These are phyloP conservation scores for Physella acuta DNA, from an alignment of 1,140 invertebrate species.

Conservation along the genomic window DNA sequence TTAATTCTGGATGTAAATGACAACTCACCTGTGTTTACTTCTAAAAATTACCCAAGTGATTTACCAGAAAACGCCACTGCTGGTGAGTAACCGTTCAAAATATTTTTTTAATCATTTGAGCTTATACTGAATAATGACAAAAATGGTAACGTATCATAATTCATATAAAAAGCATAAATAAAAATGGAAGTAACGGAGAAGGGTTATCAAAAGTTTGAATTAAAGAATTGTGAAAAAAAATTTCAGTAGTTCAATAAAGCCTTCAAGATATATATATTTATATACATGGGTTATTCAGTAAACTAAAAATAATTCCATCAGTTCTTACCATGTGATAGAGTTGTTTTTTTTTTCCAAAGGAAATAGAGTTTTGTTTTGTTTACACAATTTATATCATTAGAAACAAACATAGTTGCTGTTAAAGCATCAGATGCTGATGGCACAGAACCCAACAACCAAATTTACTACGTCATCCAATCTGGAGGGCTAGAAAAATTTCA, in stretches of 20 bases:
- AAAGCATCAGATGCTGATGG: constrained; percentile 39
- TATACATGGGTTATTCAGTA: too few species aligned
- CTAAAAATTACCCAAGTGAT: not conserved
- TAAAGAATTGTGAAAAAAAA: too few species aligned
- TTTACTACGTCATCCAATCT: constrained; percentile 40
- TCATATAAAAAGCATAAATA: too few species aligned
- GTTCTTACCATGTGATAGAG: too few species aligned
- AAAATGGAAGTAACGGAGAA: too few species aligned
- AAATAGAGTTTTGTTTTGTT: too few species aligned
- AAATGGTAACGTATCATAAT: not conserved
- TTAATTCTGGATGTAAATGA: not conserved
- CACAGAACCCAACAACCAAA: constrained; percentile 40
- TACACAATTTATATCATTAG: too few species aligned
- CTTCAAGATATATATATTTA: too few species aligned
- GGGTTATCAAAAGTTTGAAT: too few species aligned
- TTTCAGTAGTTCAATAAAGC: too few species aligned
- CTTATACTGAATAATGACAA: not conserved
- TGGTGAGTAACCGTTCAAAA: not conserved
- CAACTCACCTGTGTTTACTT: not conserved
- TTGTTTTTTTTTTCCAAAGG: too few species aligned
- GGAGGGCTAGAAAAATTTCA: constrained; percentile 40
- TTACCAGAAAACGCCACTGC: not conserved
- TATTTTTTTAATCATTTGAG: not conserved
- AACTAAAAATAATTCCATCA: too few species aligned
- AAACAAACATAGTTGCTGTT: constrained; percentile 25